Conservation (phyloP, 1,140 invertebrate genomes). For the Lerema accius region DNA sequence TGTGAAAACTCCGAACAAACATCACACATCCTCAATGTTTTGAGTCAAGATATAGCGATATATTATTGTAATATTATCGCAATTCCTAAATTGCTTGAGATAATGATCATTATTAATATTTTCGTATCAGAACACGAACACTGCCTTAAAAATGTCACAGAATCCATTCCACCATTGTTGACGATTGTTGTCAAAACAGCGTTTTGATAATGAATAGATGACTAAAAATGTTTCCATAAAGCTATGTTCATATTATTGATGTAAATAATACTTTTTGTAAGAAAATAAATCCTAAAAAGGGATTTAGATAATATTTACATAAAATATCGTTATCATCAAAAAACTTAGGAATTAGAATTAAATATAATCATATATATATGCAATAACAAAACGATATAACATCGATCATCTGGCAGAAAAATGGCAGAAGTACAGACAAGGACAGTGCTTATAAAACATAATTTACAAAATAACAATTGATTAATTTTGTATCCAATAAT, state of each 20-base stretch:
- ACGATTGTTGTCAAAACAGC: constrained; percentile 79
- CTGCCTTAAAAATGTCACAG: constrained; percentile 73
- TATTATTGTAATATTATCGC: constrained; percentile 78
- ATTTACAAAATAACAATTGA: too few species aligned
- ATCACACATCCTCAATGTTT: constrained; percentile 88
- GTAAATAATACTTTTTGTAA: constrained; percentile 22
- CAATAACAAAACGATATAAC: constrained; percentile 19
- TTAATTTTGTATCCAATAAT: too few species aligned
- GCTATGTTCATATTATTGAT: neutral
- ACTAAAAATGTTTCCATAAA: neutral
- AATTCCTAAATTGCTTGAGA: constrained; percentile 58
- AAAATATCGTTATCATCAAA: too few species aligned
- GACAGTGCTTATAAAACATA: too few species aligned
- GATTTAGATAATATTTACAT: neutral
- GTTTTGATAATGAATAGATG: constrained; percentile 51
- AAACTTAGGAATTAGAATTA: neutral
- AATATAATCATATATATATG: too few species aligned
- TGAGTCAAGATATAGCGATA: constrained; percentile 63
- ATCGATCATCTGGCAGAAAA: constrained; percentile 18
- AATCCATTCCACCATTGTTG: constrained; percentile 81
- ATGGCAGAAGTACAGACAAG: too few species aligned
- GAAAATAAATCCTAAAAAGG: neutral
- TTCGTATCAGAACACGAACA: constrained; percentile 79
- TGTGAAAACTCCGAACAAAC: constrained; percentile 91
- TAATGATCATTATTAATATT: constrained; percentile 81